Evolutionary conservation across 1,140 invertebrate species (phyloP).

Genomic region (Sarcophaga bullata): DNA sequence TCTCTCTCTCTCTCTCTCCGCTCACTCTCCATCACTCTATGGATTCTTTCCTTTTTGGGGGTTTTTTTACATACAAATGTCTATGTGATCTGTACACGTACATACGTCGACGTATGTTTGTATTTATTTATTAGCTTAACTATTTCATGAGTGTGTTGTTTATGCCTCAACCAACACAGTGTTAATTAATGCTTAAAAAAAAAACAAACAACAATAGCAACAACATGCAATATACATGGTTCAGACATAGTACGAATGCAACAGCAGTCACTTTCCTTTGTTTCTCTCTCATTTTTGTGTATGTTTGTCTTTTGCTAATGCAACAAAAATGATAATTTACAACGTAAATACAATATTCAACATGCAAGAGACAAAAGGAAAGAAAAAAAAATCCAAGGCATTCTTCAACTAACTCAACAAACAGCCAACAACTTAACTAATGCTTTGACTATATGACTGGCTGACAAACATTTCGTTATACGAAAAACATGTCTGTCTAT

Average conservation of each 20-base stretch:
- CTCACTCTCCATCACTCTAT: no score
- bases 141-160: conserved; percentile 9
- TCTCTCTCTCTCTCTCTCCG: no score
- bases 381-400: not conserved
- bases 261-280: no score
- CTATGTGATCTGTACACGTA: not conserved
- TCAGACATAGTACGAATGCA: no score
- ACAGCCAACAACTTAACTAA: not conserved
- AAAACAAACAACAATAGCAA: no score
- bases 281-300: no score
- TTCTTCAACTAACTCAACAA: not conserved
- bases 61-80: no score
- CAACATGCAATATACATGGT: no score
- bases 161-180: conserved; percentile 17
- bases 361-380: no score
- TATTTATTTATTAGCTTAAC: conserved; percentile 13
- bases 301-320: not conserved
- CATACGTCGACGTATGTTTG: not conserved
- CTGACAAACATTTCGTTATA: not conserved
- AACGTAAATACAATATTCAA: conserved; percentile 1
- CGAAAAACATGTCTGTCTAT: not conserved
- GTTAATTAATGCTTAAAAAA: conserved; percentile 11
- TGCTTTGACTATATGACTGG: not conserved
- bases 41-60: no score
- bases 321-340: not conserved